Evolutionary conservation across 2,113 vertebrate species (phyloP), one percentile per base, ranked within the genome.

Genomic region (Balaeniceps rex): DNA sequence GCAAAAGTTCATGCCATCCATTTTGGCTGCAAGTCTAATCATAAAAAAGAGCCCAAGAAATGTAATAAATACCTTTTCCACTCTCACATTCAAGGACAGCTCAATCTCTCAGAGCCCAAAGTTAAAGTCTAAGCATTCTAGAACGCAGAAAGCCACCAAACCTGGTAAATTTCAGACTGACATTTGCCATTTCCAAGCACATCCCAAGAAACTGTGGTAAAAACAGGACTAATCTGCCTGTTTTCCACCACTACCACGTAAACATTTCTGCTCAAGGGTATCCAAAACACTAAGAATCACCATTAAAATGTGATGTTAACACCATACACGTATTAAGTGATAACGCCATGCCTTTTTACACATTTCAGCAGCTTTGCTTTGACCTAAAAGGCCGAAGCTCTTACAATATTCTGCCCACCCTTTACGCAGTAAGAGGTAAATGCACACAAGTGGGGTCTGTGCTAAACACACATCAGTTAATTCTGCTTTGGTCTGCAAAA

Each of bases 281-380:
- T 7, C 38, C 33, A 63, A 76, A 60, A 31, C 25, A 38, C 17
- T 25, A 40, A 40, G 16, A 55, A 60, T 34, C 33, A 44, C 42
- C 38, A 60, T 4, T 29, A 24, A 58, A 51, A 61, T 5, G 12
- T 6, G 21, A 29, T 16, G 31, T 46, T 61, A 84, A 63, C 42
- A 29, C 22, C 15, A 34, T 1, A 19, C 0, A 2, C 0, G 0
- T 2, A 49, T 1, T 9, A 79, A 68, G 28, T 7, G 40, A 47
- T 63, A 70, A 22, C 3, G 1, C 14, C 5, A 9, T 8, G 22
- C 49, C 36, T 63, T 51, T 25, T 71, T 22, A 52, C 10, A 19
- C 3, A 3, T 57, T 78, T 49, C 40, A 71, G 47, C 47, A 82
- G 34, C 14, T 51, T 26, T 49, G 33, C 60, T 69, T 51, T n/a